These are phyloP conservation scores for Tetragnatha versicolor DNA, from an alignment of 1,140 invertebrate species.

Conservation along the genomic window DNA sequence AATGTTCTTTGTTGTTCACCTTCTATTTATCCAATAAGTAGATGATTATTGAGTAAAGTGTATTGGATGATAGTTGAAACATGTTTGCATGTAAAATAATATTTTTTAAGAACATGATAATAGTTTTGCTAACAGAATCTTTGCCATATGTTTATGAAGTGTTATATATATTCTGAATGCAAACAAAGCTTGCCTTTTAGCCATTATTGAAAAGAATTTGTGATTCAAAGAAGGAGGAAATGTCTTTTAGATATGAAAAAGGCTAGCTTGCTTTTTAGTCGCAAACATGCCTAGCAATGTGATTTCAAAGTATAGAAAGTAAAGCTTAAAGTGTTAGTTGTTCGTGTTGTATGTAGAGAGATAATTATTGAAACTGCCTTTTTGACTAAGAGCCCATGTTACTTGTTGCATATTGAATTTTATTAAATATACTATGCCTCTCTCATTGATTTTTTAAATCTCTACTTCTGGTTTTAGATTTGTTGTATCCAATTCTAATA, in stretches of 20 bases:
- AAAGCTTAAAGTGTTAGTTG: not conserved
- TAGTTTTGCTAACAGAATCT: conserved; percentile 9
- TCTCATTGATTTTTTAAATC: no score
- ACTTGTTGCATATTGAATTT: not conserved
- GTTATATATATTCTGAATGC: not conserved
- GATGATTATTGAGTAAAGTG: no score
- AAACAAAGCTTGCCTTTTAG: conserved; percentile 27
- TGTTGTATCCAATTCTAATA: no score
- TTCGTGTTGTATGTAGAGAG: not conserved
- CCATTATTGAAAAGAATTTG: conserved; percentile 9
- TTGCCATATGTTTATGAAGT: not conserved
- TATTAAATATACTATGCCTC: not conserved
- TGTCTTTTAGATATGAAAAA: conserved; percentile 7
- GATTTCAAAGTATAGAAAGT: conserved; percentile 4
- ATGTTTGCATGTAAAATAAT: no score
- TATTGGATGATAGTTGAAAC: no score
- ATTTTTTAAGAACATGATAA: conserved; percentile 9
- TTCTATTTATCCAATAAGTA: no score
- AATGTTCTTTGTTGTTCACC: no score
- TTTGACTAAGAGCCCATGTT: conserved; percentile 26
- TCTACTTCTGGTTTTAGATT: no score
- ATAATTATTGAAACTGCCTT: conserved; percentile 25
- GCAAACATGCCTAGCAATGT: not conserved
- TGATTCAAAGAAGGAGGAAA: not conserved
- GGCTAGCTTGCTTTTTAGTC: not conserved